A percentile compares a stretch with the other conserved stretches of the same genome.
These are phyloP conservation scores for Echeneis naucrates DNA, from an alignment of 2,797 vertebrate genomes.

Conservation along the genomic window DNA sequence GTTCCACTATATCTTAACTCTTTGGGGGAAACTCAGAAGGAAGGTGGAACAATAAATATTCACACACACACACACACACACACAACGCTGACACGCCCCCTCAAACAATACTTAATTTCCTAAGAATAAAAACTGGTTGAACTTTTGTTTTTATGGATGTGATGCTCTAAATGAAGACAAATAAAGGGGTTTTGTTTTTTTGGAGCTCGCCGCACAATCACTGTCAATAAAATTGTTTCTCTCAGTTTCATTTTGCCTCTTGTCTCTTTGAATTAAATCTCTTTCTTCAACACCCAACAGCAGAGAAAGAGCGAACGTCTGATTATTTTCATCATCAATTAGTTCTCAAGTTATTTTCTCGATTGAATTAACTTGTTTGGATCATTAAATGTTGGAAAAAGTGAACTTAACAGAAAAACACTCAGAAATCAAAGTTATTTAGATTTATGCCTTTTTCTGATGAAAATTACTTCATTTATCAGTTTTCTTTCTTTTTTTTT, in stretches of 20 bases:
- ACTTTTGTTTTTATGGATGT: neutral
- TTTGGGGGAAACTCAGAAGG: neutral
- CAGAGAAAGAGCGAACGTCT: too few species aligned
- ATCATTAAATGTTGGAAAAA: too few species aligned
- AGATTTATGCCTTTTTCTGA: too few species aligned
- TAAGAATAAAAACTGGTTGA: neutral
- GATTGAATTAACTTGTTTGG: too few species aligned
- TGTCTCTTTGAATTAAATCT: neutral
- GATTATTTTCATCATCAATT: too few species aligned
- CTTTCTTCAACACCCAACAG: too few species aligned
- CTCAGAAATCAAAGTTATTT: too few species aligned
- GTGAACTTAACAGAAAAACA: too few species aligned
- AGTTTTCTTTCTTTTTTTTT: too few species aligned
- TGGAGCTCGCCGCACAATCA: neutral
- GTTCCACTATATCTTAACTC: constrained; percentile 18
- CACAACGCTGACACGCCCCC: neutral
- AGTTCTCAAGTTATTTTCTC: too few species aligned
- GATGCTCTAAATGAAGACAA: neutral
- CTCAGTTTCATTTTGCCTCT: neutral
- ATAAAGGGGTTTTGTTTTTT: neutral
- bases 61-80: neutral
- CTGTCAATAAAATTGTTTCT: neutral
- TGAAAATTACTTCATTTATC: too few species aligned
- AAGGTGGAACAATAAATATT: neutral
- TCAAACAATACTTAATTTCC: neutral